phyloP scores from a whole-genome alignment of 2,113 vertebrate species.

The Todiramphus saurophagus region DNA sequence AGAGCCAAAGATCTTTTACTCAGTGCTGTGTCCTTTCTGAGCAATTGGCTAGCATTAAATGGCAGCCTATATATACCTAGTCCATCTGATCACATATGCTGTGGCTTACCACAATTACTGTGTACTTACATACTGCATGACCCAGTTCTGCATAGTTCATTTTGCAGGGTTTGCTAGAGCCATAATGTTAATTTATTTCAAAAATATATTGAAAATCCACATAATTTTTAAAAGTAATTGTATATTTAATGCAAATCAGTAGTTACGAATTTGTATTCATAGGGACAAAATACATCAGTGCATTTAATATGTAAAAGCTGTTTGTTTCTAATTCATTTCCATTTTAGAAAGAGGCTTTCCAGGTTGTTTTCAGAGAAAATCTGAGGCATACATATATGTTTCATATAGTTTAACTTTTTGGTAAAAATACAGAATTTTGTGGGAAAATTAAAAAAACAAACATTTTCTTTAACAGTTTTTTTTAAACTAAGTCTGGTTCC shows the following conservation, averaged over 20 bases:
- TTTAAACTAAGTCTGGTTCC: background rate
- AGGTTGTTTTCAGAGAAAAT: background rate
- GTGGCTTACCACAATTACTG: background rate
- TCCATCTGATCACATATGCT: background rate
- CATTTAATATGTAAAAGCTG: background rate
- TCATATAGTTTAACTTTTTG: background rate
- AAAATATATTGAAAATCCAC: background rate
- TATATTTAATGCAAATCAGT: background rate
- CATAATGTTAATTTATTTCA: background rate
- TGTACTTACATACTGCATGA: background rate
- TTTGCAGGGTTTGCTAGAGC: background rate
- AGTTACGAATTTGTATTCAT: background rate
- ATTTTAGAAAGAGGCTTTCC: background rate
- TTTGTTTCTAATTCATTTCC: background rate
- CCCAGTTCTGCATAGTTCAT: background rate
- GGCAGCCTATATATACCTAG: background rate
- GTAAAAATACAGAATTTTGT: background rate
- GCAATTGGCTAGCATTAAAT: background rate
- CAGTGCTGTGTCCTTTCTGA: background rate
- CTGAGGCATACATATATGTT: background rate
- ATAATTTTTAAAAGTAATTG: background rate
- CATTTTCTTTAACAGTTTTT: background rate
- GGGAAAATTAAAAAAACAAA: background rate
- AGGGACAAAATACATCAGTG: background rate
- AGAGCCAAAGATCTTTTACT: background rate